Evolutionary conservation across 2,113 vertebrate genomes (phyloP), one percentile per base, ranked within the genome.

Genomic region (Ceyx margarethae): DNA sequence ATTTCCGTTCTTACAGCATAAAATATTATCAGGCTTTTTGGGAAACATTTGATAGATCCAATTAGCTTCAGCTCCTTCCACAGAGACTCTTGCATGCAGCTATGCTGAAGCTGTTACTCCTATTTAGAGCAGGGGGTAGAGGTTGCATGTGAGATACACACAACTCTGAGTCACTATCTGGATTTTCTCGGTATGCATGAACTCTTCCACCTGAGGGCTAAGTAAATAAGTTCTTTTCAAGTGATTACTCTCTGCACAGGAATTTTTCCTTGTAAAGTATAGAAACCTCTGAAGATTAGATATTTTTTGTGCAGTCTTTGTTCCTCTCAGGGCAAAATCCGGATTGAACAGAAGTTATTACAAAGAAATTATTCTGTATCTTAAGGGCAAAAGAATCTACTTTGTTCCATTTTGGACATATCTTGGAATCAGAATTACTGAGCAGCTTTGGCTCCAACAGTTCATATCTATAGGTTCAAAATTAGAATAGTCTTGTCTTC

Each of bases 141-240:
- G 74, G 76, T 73, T 76, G 35, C 50, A 35, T 43, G 73, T 35
- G 79, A 61, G 83, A 87, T 76, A 81, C 40, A 66, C 89, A 81
- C 89, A 72, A 54, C 71, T 31, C 50, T 62, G 77, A 94, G 93
- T 86, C 69, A 35, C 50, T 95, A 56, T 85, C 94, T 90, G 86
- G 64, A 81, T 95, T 93, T 93, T 83, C 89, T 92, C 54, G 71
- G 88, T 74, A 68, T 75, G 92, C 92, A 88, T 92, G 56, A 86
- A 94, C 82, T 88, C 45, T 83, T 85, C 75, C 85, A 72, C 67
- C 95, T 94, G 87, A 95, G 64, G 78, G 72, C 81, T 94, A 69
- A 91, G 92, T 80, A 96, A 96, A 94, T 94, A 96, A 91, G 72
- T 92, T 96, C 62, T 87, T 89, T 82, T 80, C 78, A 89, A 93